Conservation (phyloP, 2,797 vertebrate genomes). For the Poeciliopsis gracilis region DNA sequence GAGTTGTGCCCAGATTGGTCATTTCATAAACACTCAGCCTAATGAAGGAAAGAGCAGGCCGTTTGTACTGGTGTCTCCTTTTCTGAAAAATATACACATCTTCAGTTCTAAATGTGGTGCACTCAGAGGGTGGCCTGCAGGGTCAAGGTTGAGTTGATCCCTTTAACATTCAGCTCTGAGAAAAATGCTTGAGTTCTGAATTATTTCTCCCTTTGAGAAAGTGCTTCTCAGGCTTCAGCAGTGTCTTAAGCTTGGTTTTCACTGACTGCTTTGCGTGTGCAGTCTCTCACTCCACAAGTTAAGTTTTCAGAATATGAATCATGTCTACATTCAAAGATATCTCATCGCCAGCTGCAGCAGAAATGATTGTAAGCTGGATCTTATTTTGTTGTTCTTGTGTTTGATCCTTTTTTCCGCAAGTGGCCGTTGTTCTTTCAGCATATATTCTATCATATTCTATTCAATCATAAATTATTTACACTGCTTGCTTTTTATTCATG, state of each 20-base stretch:
- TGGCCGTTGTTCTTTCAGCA: not conserved
- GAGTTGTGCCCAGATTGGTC: conserved; percentile 26
- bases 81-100: conserved; percentile 57
- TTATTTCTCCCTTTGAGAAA: conserved; percentile 57
- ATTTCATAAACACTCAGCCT: conserved; percentile 51
- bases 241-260: conserved; percentile 59
- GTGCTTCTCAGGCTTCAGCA: conserved; percentile 45
- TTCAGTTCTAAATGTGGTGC: conserved; percentile 41
- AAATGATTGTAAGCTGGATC: not conserved
- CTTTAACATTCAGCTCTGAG: conserved; percentile 57
- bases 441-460: not conserved
- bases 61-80: conserved; percentile 52
- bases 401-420: not conserved
- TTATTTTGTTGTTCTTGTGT: not conserved
- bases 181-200: conserved; percentile 59
- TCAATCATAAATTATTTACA: not conserved
- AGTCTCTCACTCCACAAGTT: not conserved
- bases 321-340: not conserved
- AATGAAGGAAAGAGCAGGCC: conserved; percentile 20
- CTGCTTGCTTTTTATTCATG: not conserved
- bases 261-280: conserved; percentile 60
- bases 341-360: not conserved
- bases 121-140: conserved; percentile 31
- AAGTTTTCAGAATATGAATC: not conserved
- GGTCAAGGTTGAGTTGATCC: conserved; percentile 32